These are phyloP conservation scores for Drosophila lacicola DNA, from an alignment of 2,888 invertebrate genomes.

Conservation along the genomic window DNA sequence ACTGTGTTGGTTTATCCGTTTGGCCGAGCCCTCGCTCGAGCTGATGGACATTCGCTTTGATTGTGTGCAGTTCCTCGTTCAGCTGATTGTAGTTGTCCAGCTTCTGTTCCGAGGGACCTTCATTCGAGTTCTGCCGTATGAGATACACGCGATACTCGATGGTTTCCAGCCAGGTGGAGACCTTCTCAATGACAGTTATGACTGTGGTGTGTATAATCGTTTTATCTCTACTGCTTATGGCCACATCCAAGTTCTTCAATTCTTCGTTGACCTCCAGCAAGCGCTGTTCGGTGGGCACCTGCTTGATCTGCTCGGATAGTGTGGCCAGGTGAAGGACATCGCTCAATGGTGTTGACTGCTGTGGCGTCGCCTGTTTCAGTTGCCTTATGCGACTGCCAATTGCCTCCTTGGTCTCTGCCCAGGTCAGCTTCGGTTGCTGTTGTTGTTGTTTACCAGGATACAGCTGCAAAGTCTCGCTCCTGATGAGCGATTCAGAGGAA, in stretches of 20 bases:
- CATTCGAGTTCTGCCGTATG: conserved; percentile 86
- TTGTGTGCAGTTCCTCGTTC: conserved; percentile 88
- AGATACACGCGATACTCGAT: conserved; percentile 92
- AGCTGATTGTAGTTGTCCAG: conserved; percentile 88
- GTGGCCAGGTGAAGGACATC: conserved; percentile 88
- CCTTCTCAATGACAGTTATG: conserved; percentile 91
- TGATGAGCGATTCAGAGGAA: conserved; percentile 74
- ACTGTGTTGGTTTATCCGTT: conserved; percentile 82
- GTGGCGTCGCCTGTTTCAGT: conserved; percentile 85
- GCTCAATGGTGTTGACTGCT: conserved; percentile 86
- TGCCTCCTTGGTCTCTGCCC: conserved; percentile 86
- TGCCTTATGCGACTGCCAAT: conserved; percentile 87
- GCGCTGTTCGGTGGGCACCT: conserved; percentile 86
- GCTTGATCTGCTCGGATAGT: conserved; percentile 86
- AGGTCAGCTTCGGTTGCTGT: conserved; percentile 72
- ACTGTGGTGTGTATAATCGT: conserved; percentile 89
- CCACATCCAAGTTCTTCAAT: conserved; percentile 83
- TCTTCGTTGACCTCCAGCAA: conserved; percentile 87
- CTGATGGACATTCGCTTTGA: conserved; percentile 89
- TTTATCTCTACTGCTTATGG: conserved; percentile 87
- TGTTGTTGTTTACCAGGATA: conserved; percentile 74
- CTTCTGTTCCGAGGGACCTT: conserved; percentile 87
- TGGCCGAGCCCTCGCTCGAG: conserved; percentile 87
- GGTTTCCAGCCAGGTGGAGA: conserved; percentile 93
- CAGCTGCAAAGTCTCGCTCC: conserved; percentile 79